Base-by-base conservation (phyloP, 2,113 vertebrate genomes). In the Cottus gobio region DNA sequence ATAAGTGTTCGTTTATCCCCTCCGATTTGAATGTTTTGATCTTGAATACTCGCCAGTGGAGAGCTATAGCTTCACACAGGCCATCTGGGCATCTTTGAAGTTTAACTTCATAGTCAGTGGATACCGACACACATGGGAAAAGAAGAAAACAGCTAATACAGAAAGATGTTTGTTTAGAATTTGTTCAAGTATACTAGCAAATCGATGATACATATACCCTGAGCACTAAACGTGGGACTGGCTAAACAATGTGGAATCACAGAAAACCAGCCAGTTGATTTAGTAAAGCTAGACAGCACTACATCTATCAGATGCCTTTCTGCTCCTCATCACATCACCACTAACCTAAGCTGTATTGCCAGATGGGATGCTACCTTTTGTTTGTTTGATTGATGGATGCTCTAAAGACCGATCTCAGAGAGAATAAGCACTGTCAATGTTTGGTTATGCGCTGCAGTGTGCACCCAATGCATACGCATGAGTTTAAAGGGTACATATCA, bases 381-480 rank as follows among this genome's bases (percentile, higher is more conserved):
- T 65, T 48, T 82, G 64, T 81, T 39, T 68, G 77, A 85, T 80
- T 67, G 75, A 85, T 24, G 54, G 61, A 87, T 80, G 26, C 15
- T 69, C n/a, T 31, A 28, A 58, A 50, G 6, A 58, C 75, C 71
- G n/a, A 15, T 71, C 79, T 70, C 9, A 36, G 30, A 77, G 61
- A 50, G 16, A 12, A n/a, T n/a, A 39, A 22, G 12, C 7, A 11
- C 26, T 16, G 34, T 42, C 30, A 30, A 8, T 52, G n/a, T 83
- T 46, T 24, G 28, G 31, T 0, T 42, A 18, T 34, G 46, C 26
- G 31, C 6, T 34, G 34, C 8, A 37, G 36, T 68, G 37, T 37
- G 39, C 7, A 36, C 12, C 31, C 31, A 37, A 37, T 37, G 36
- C 12, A 12, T 12, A 6, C 6, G 31, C 44, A 24, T 52, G 46